A percentile compares a stretch with the other conserved stretches of the same genome.
These are phyloP conservation scores for Mixornis gularis DNA, from an alignment of 2,113 vertebrate genomes.

Conservation along the genomic window DNA sequence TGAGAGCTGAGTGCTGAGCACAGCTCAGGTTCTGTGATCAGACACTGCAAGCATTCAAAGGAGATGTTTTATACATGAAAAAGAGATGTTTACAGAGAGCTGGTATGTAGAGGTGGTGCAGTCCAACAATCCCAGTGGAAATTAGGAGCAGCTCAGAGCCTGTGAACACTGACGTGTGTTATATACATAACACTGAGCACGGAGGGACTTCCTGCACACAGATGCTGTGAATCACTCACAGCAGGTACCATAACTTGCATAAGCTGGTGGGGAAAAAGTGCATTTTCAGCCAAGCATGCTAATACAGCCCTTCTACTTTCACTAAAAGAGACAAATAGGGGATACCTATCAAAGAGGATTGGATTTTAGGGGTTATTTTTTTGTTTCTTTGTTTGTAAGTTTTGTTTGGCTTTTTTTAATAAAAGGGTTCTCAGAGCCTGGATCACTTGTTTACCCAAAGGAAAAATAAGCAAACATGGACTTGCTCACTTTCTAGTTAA, in stretches of 20 bases:
- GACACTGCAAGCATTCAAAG: not conserved
- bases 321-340: not conserved
- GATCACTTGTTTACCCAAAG: not conserved
- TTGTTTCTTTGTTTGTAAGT: not conserved
- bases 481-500: not conserved
- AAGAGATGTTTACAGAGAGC: not conserved
- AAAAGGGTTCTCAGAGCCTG: not conserved
- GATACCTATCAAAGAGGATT: not conserved
- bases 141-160: not conserved
- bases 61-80: slow-evolving; percentile 14
- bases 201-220: not conserved
- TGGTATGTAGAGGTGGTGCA: not conserved
- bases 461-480: not conserved
- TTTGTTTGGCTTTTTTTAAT: not conserved
- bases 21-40: not conserved
- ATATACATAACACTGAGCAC: not conserved
- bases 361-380: not conserved
- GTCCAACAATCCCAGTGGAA: slow-evolving; percentile 16
- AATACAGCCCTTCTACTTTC: not conserved
- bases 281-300: not conserved
- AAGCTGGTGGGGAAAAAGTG: not conserved
- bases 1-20: not conserved
- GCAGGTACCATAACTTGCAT: not conserved
- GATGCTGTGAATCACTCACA: not conserved
- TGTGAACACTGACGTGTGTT: not conserved